phyloP scores from a whole-genome alignment of 2,888 invertebrate species.

The Epinotia bilunana region DNA sequence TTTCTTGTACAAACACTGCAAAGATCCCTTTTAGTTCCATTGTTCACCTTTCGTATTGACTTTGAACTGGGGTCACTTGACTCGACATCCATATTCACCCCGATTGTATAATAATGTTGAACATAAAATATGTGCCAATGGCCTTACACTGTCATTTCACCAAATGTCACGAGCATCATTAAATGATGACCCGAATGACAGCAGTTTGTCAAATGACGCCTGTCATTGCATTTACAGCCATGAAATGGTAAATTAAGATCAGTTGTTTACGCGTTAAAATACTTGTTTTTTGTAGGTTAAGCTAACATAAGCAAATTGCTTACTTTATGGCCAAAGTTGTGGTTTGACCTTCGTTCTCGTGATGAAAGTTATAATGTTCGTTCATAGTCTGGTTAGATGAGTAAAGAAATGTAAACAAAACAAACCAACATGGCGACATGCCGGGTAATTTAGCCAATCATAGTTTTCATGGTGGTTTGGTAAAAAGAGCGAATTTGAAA shows the following conservation, averaged over 20 bases:
- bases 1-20: no score
- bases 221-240: conserved; percentile 7
- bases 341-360: background rate
- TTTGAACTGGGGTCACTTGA: conserved; percentile 23
- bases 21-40: background rate
- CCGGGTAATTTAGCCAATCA: background rate
- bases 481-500: background rate
- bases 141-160: conserved; percentile 11
- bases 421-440: background rate
- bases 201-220: conserved; percentile 24
- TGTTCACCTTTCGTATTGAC: conserved; percentile 13
- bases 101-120: conserved; percentile 5
- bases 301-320: background rate
- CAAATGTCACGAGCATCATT: conserved; percentile 38
- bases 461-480: background rate
- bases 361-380: background rate
- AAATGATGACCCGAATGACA: conserved; percentile 26
- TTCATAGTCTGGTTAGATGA: background rate
- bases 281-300: conserved; percentile 13
- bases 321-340: background rate
- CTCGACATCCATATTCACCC: conserved; percentile 14
- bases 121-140: conserved; percentile 16
- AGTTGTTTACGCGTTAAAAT: background rate
- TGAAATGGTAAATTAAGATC: conserved; percentile 9
- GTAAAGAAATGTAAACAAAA: background rate